A percentile compares a stretch with the other conserved stretches of the same genome.
These are phyloP conservation scores for Chelonus formosanus DNA, from an alignment of 2,888 invertebrate species.

Conservation along the genomic window DNA sequence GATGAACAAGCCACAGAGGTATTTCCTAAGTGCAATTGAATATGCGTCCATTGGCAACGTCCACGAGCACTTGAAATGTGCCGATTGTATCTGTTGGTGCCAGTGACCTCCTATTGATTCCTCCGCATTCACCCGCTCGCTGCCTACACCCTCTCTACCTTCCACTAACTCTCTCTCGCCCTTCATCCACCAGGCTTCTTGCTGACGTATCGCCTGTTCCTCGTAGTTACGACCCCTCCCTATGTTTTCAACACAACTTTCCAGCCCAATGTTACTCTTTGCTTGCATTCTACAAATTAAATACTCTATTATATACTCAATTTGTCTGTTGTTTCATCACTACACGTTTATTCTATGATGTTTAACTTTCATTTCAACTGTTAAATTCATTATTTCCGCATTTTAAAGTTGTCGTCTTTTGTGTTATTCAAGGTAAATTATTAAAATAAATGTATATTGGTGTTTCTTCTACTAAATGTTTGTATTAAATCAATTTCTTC, in stretches of 20 bases:
- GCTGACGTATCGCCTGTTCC: conserved; percentile 19
- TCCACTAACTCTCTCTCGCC: conserved; percentile 29
- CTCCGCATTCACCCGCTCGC: conserved; percentile 51
- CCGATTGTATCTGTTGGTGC: conserved; percentile 63
- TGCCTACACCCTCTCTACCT: conserved; percentile 28
- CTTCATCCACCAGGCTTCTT: not conserved
- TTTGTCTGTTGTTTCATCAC: no score
- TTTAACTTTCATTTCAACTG: no score
- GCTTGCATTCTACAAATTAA: not conserved
- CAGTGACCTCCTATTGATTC: conserved; percentile 64
- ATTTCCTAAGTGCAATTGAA: conserved; percentile 20
- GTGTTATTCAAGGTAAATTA: no score
- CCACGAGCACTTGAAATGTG: conserved; percentile 54
- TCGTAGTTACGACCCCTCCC: conserved; percentile 23
- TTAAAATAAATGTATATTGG: no score
- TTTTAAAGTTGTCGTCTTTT: no score
- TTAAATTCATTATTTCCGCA: no score
- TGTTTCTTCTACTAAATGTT: no score
- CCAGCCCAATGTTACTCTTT: not conserved
- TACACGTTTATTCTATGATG: no score
- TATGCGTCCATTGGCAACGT: conserved; percentile 15
- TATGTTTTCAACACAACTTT: conserved; percentile 12
- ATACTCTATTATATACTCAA: no score
- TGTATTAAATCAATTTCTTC: no score
- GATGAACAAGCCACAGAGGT: conserved; percentile 17